Conservation (phyloP, 2,888 invertebrate genomes). For the Morinoia aosen region DNA sequence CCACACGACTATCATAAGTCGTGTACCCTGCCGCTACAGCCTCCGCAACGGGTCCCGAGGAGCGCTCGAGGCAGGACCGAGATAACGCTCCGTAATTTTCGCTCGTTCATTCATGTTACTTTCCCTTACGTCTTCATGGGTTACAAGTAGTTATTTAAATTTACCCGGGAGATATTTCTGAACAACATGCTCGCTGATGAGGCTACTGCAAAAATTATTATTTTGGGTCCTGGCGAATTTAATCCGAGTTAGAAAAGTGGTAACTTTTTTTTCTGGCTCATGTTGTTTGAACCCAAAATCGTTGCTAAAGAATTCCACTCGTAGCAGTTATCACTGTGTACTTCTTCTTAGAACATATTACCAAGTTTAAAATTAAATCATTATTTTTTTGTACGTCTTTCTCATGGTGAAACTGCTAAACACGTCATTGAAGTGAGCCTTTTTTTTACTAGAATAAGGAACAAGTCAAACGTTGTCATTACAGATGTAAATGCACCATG, state of each 20-base stretch:
- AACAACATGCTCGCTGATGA: not conserved
- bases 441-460: no score
- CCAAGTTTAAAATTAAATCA: not conserved
- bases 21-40: not conserved
- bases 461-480: no score
- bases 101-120: not conserved
- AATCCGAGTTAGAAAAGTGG: not conserved
- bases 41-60: not conserved
- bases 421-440: no score
- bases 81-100: not conserved
- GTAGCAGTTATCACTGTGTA: not conserved
- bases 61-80: not conserved
- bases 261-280: not conserved
- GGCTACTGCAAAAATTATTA: not conserved
- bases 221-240: not conserved
- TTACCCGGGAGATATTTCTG: not conserved
- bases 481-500: no score
- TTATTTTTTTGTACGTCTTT: not conserved
- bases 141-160: not conserved
- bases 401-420: not conserved
- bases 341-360: not conserved
- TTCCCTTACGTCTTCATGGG: not conserved
- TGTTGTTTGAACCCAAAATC: not conserved
- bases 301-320: not conserved
- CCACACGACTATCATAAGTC: not conserved